Conservation (phyloP, 1,140 invertebrate species). For the Lysiphlebus fabarum region DNA sequence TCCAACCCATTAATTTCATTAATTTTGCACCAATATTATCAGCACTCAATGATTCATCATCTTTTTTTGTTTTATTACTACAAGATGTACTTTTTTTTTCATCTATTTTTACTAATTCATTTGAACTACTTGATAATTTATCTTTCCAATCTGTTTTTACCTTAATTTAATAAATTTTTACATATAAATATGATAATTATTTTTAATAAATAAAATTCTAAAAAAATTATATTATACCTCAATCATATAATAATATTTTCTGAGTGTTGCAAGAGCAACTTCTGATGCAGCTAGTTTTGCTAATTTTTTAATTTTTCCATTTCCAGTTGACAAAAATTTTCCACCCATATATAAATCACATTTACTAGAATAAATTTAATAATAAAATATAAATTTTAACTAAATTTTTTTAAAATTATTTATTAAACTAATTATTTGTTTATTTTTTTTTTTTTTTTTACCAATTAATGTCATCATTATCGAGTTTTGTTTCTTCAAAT, state of each 20-base stretch:
- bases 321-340: conserved; percentile 37
- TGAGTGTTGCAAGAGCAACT: conserved; percentile 45
- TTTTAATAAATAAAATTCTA: neutral
- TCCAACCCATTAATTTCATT: conserved; percentile 79
- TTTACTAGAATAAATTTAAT: conserved; percentile 31
- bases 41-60: conserved; percentile 40
- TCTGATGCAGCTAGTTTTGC: conserved; percentile 52
- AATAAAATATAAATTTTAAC: too few relatives aligned
- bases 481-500: conserved; percentile 20
- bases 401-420: too few relatives aligned
- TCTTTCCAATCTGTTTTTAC: conserved; percentile 36
- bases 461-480: neutral
- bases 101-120: conserved; percentile 13
- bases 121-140: conserved; percentile 19
- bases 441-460: too few relatives aligned
- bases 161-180: conserved; percentile 16
- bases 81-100: conserved; percentile 13
- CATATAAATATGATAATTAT: neutral
- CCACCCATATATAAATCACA: conserved; percentile 44
- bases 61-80: neutral
- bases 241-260: conserved; percentile 56
- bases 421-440: too few relatives aligned
- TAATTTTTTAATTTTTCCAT: conserved; percentile 41
- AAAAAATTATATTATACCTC: conserved; percentile 45
- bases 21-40: conserved; percentile 67